Evolutionary conservation across 1,140 invertebrate species (phyloP).

Genomic region (Tetragonula clypearis): DNA sequence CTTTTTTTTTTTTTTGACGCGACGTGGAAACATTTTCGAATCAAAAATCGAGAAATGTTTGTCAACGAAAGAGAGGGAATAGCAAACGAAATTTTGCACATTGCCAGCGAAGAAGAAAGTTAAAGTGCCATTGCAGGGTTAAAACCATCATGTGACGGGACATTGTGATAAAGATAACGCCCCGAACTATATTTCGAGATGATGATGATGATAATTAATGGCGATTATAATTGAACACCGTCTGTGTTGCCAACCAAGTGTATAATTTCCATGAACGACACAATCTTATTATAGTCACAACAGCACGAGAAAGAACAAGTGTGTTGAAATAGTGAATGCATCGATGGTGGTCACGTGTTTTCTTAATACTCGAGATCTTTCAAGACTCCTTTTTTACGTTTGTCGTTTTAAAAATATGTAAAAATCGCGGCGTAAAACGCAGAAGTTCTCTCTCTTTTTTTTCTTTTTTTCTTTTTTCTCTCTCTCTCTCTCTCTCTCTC

Average conservation of each 20-base stretch:
- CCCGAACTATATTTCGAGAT: neutral
- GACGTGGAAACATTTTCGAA: neutral
- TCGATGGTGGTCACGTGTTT: neutral
- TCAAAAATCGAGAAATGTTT: too few relatives aligned
- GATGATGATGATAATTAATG: slow-evolving; percentile 6
- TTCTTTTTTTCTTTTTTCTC: too few relatives aligned
- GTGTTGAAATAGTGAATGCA: neutral
- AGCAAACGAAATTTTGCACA: too few relatives aligned
- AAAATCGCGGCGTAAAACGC: slow-evolving; percentile 15
- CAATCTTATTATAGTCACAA: neutral
- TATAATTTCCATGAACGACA: neutral
- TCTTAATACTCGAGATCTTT: neutral
- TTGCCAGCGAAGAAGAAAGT: neutral
- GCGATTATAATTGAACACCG: neutral
- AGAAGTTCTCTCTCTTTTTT: neutral
- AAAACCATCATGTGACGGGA: too few relatives aligned
- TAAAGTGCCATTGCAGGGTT: neutral
- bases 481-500: too few relatives aligned
- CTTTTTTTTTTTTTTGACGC: too few relatives aligned
- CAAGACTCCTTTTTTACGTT: slow-evolving; percentile 12
- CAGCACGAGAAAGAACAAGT: slow-evolving; percentile 15
- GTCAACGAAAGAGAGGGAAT: neutral
- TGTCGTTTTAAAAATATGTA: slow-evolving; percentile 27
- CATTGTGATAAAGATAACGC: neutral
- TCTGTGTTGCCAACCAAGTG: neutral